Conservation (phyloP, 2,113 vertebrate species). For the Pseudorasbora parva region DNA sequence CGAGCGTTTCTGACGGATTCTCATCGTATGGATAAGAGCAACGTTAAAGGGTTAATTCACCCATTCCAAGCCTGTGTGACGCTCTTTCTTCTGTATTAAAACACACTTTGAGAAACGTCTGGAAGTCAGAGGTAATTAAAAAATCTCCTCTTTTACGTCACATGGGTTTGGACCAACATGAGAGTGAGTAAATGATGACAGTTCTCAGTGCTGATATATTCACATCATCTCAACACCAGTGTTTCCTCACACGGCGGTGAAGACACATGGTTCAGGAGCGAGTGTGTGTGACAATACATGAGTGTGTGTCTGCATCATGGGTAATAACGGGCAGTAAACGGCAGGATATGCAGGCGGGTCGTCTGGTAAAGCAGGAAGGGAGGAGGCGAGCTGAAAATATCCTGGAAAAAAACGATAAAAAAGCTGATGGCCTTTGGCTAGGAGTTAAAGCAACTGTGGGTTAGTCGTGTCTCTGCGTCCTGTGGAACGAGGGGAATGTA, state of each 20-base stretch:
- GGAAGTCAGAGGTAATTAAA: too few relatives aligned
- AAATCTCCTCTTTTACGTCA: too few relatives aligned
- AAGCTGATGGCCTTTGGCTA: conserved; percentile 1
- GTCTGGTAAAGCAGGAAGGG: conserved; percentile 37
- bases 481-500: not conserved
- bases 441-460: not conserved
- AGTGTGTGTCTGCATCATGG: not conserved
- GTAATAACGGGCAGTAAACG: not conserved
- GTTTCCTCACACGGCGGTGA: not conserved
- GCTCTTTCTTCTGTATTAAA: too few relatives aligned
- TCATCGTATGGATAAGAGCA: too few relatives aligned
- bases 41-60: too few relatives aligned
- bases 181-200: not conserved
- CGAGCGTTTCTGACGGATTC: too few relatives aligned
- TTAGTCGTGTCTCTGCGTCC: not conserved
- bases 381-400: conserved; percentile 51
- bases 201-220: not conserved
- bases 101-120: too few relatives aligned
- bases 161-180: not conserved
- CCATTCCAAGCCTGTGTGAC: too few relatives aligned
- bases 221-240: not conserved
- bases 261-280: not conserved
- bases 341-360: conserved; percentile 23
- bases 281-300: not conserved
- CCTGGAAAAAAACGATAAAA: conserved; percentile 51